Percentiles rank a stretch among this genome's conserved stretches.
Conservation (phyloP, 2,888 invertebrate species). For the Dastarcus helophoroides region DNA sequence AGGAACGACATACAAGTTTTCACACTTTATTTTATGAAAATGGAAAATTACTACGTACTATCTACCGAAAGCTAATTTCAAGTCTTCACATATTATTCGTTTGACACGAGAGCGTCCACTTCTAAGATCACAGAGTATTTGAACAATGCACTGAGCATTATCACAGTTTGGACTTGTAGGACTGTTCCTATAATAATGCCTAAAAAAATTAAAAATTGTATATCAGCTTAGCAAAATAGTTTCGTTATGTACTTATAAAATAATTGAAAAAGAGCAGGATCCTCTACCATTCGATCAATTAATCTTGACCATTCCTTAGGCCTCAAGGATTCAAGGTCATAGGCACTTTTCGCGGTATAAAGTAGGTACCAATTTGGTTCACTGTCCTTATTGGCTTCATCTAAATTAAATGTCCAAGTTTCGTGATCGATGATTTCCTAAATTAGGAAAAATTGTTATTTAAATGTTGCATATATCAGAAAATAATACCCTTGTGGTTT, state of each 20-base stretch:
- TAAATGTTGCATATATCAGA: constrained; percentile 2
- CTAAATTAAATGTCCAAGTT: constrained; percentile 89
- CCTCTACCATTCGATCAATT: constrained; percentile 71
- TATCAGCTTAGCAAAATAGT: neutral
- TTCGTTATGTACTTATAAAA: constrained; percentile 61
- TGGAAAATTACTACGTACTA: no score
- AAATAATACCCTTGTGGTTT: constrained; percentile 58
- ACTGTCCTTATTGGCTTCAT: constrained; percentile 69
- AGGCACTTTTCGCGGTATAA: constrained; percentile 72
- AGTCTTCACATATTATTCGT: constrained; percentile 64
- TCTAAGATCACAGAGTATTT: constrained; percentile 73
- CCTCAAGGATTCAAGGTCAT: constrained; percentile 67
- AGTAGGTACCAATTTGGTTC: constrained; percentile 79
- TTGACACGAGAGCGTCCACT: constrained; percentile 78
- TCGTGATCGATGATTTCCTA: constrained; percentile 89
- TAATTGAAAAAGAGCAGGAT: constrained; percentile 70
- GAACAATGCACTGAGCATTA: constrained; percentile 70
- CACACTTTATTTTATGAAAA: no score
- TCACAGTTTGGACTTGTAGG: constrained; percentile 62
- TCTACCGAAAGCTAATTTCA: constrained; percentile 40
- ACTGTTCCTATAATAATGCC: constrained; percentile 82
- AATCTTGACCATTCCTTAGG: constrained; percentile 87
- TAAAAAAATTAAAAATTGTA: constrained; percentile 30
- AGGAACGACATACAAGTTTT: no score
- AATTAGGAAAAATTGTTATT: constrained; percentile 18